A percentile compares a stretch with the other conserved stretches of the same genome.
Conservation (phyloP, 2,797 vertebrate genomes). For the Oreochromis mossambicus region DNA sequence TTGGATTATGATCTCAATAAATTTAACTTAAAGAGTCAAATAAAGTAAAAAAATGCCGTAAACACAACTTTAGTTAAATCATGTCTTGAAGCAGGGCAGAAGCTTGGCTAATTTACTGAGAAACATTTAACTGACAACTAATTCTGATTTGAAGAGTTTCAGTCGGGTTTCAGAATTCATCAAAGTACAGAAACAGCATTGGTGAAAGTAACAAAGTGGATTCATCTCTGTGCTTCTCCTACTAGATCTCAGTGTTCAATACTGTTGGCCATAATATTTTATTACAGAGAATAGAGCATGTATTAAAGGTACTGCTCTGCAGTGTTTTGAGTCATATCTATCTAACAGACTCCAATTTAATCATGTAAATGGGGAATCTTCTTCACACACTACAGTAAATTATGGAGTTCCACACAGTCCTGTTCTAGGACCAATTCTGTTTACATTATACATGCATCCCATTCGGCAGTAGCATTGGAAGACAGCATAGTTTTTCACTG, state of each 20-base stretch:
- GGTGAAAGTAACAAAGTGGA: not conserved
- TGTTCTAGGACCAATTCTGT: not conserved
- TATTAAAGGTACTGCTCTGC: not conserved
- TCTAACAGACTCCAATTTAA: not conserved
- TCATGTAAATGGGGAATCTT: not conserved
- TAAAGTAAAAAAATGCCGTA: not conserved
- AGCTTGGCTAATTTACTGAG: not conserved
- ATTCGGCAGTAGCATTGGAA: not conserved
- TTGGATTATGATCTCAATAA: not conserved
- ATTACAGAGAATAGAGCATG: not conserved
- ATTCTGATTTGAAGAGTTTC: not conserved
- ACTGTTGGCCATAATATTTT: not conserved
- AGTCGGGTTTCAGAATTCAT: not conserved
- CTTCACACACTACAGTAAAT: not conserved
- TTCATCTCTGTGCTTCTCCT: not conserved
- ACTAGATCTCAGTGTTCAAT: fast-evolving
- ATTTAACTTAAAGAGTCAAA: fast-evolving
- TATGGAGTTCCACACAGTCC: not conserved
- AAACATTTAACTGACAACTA: not conserved
- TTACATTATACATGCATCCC: not conserved
- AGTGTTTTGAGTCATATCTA: not conserved
- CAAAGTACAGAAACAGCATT: not conserved
- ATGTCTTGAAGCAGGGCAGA: not conserved
- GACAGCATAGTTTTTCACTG: not conserved
- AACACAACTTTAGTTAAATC: fast-evolving